phyloP scores from a whole-genome alignment of 2,113 vertebrate genomes.

The Callopanchax toddi region DNA sequence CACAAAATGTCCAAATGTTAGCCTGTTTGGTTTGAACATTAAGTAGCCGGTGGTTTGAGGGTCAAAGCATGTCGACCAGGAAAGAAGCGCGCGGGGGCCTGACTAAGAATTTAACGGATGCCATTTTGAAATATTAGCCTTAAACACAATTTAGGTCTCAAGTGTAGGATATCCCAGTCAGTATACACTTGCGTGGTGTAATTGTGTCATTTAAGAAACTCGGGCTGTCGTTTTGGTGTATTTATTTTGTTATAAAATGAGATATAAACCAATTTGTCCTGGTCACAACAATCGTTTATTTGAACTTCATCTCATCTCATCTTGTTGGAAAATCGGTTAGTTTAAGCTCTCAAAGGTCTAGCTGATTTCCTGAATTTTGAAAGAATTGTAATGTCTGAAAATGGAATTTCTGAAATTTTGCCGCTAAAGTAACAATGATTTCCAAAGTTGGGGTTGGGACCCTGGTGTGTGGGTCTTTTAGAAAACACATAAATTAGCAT shows the following conservation, averaged over 20 bases:
- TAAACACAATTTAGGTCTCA: too few species aligned
- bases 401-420: conserved; percentile 31
- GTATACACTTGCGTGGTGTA: too few species aligned
- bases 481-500: too few species aligned
- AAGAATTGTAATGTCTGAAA: too few species aligned
- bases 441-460: too few species aligned
- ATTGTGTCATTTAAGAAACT: neutral
- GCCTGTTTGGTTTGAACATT: too few species aligned
- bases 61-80: conserved; percentile 14
- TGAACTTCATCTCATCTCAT: too few species aligned
- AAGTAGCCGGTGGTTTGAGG: neutral
- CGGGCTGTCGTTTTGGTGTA: conserved; percentile 40
- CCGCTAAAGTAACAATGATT: conserved; percentile 14
- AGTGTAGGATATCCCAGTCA: too few species aligned
- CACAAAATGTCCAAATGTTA: fast-evolving
- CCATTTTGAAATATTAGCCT: conserved; percentile 52
- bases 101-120: conserved; percentile 24
- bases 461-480: too few species aligned
- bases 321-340: neutral
- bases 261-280: too few species aligned
- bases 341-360: neutral
- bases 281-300: too few species aligned
- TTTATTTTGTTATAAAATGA: too few species aligned
- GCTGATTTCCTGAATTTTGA: conserved; percentile 47
- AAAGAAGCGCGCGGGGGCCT: conserved; percentile 35